phyloP scores from a whole-genome alignment of 2,797 vertebrate species.

The Phaenicophaeus curvirostris region DNA sequence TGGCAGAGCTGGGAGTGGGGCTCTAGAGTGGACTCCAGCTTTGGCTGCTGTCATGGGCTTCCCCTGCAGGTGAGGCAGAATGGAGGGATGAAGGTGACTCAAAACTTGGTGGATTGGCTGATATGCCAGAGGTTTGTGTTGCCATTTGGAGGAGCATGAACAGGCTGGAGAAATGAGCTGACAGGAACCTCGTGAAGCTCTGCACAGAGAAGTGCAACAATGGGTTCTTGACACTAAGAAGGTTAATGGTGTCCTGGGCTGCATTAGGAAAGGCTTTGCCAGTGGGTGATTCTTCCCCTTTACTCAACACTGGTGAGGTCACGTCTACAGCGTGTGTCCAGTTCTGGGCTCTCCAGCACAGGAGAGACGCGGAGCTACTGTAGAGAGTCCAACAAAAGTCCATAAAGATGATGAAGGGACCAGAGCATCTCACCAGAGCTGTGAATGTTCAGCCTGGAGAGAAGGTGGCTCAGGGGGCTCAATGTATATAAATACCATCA shows the following conservation, averaged over 20 bases:
- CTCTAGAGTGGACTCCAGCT: not conserved
- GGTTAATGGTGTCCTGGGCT: not conserved
- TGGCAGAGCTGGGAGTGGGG: not conserved
- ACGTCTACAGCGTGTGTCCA: not conserved
- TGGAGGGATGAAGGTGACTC: not conserved
- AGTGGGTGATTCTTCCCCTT: not conserved
- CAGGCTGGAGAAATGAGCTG: not conserved
- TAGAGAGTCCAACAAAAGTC: not conserved
- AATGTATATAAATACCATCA: not conserved
- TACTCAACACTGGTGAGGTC: not conserved
- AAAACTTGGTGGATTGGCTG: not conserved
- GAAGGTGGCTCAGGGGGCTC: not conserved
- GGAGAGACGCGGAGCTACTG: not conserved
- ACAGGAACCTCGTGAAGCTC: rapidly evolving
- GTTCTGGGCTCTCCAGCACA: not conserved
- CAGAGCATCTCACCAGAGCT: not conserved
- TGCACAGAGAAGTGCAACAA: not conserved
- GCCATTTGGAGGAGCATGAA: not conserved
- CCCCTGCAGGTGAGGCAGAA: not conserved
- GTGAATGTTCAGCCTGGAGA: not conserved
- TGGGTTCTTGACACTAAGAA: not conserved
- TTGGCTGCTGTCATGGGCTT: not conserved
- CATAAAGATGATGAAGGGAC: not conserved
- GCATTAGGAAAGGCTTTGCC: not conserved
- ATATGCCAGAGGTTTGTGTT: not conserved